A percentile compares a stretch with the other conserved stretches of the same genome.
phyloP scores from a whole-genome alignment of 2,797 vertebrate genomes.

The Balearica regulorum region DNA sequence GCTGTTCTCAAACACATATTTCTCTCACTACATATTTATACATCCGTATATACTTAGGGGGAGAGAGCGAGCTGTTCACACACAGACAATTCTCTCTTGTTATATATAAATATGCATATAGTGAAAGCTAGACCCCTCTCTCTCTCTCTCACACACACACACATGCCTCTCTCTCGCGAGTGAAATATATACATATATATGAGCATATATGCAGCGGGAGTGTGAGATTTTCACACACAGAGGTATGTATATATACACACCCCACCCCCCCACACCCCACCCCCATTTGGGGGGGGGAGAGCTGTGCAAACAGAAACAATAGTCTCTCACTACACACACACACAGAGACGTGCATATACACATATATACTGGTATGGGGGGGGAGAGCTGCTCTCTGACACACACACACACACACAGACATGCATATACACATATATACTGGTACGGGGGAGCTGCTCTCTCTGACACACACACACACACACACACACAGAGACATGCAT shows the following conservation, averaged over 20 bases:
- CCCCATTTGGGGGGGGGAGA: too few species aligned
- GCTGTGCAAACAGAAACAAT: not conserved
- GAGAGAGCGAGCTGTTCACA: not conserved
- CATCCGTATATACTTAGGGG: not conserved
- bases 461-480: too few species aligned
- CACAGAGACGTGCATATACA: accelerated
- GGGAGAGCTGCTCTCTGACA: not conserved
- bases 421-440: too few species aligned
- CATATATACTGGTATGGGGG: too few species aligned
- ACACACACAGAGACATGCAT: too few species aligned
- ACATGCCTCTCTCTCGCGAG: not conserved
- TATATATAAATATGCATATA: too few species aligned
- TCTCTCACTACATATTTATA: not conserved
- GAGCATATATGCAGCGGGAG: too few species aligned
- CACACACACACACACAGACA: not conserved
- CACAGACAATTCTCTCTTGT: too few species aligned
- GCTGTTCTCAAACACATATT: not conserved
- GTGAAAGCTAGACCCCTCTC: not conserved
- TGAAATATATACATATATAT: not conserved
- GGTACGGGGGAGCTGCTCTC: not conserved
- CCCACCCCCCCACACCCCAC: too few species aligned
- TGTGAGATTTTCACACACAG: not conserved
- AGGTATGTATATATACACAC: too few species aligned
- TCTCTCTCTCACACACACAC: too few species aligned
- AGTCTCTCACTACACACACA: not conserved